These are phyloP conservation scores for Spinus olivaceus DNA, from an alignment of 2,797 vertebrate species.

Conservation along the genomic window DNA sequence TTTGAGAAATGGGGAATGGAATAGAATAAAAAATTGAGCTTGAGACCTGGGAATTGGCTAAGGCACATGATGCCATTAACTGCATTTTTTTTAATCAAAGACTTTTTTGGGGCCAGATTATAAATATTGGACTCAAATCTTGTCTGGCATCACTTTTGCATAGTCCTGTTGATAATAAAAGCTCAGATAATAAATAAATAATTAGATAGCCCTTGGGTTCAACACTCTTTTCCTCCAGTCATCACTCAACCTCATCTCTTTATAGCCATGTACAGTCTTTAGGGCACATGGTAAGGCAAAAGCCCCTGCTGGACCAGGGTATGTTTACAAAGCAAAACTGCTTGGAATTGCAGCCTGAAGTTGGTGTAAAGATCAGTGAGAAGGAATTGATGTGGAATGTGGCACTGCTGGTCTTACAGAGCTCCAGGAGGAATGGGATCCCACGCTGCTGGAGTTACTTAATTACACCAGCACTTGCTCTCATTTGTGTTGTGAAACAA, in stretches of 20 bases:
- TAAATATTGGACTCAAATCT: not conserved
- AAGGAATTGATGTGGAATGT: constrained; percentile 32
- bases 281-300: not conserved
- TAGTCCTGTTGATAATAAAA: not conserved
- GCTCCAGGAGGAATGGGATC: not conserved
- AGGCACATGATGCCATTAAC: not conserved
- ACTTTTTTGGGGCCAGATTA: not conserved
- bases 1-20: not conserved
- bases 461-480: not conserved
- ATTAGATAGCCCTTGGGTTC: not conserved
- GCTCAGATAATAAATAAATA: not conserved
- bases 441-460: not conserved
- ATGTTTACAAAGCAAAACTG: not conserved
- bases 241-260: not conserved
- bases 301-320: not conserved
- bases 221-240: not conserved
- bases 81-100: not conserved
- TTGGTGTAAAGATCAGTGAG: not conserved
- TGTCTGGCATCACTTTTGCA: not conserved
- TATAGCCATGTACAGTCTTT: not conserved
- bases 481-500: not conserved
- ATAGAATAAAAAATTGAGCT: not conserved
- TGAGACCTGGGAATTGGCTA: not conserved
- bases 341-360: not conserved
- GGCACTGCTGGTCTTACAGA: not conserved